Percentiles rank a stretch among this genome's conserved stretches.
phyloP scores from a whole-genome alignment of 2,113 vertebrate species.

The Eudyptes chrysolophus region DNA sequence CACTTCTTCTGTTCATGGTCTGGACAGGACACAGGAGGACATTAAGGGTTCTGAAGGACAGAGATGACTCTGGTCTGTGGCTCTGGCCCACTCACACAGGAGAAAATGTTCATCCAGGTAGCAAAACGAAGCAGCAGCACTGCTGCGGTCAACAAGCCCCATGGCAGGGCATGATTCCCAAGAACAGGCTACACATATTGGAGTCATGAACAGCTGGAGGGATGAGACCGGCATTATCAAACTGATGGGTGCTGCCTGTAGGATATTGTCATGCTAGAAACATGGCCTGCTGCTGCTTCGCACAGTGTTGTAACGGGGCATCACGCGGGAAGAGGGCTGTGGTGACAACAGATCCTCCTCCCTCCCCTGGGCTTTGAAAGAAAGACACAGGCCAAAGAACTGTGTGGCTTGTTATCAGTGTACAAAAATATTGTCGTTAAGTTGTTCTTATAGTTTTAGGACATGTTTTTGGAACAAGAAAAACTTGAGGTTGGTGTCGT shows the following conservation, averaged over 20 bases:
- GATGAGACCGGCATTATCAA: background rate
- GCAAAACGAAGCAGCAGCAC: background rate
- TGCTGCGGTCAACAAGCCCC: background rate
- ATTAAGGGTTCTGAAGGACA: background rate
- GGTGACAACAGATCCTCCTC: background rate
- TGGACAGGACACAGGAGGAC: background rate
- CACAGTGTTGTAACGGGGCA: rapidly evolving
- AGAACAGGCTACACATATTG: rapidly evolving
- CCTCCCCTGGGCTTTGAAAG: background rate
- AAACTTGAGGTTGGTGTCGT: background rate
- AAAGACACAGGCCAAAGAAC: background rate
- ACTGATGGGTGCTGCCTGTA: background rate
- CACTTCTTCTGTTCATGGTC: background rate
- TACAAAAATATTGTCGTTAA: background rate
- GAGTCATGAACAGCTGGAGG: background rate
- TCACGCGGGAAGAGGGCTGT: rapidly evolving
- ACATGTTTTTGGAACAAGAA: background rate
- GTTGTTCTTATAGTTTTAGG: background rate
- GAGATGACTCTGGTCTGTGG: background rate
- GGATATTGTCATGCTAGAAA: background rate
- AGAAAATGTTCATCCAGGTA: background rate
- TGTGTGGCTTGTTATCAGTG: background rate
- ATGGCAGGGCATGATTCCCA: rapidly evolving
- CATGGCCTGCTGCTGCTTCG: background rate
- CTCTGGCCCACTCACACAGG: background rate